These are phyloP conservation scores for Thunnus thynnus DNA, from an alignment of 2,113 vertebrate genomes.

Conservation along the genomic window DNA sequence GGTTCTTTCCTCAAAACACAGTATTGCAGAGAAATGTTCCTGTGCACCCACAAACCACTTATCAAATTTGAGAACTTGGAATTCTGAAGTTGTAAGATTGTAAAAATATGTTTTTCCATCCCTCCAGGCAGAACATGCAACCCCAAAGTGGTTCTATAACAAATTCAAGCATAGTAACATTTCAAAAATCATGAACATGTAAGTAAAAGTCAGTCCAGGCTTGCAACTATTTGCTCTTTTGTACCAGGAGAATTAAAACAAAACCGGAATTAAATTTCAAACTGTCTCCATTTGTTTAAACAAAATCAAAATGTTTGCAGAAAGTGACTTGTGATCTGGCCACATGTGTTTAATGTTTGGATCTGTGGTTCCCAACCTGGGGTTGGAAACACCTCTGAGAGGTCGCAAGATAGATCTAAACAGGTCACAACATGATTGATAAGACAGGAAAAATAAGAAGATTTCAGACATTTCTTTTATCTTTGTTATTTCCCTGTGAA, in stretches of 20 bases:
- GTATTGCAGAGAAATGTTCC: background rate
- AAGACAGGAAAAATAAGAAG: background rate
- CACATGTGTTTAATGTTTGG: background rate
- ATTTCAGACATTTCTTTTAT: background rate
- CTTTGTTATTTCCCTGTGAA: too few relatives aligned
- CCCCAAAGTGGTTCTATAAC: background rate
- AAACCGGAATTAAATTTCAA: background rate
- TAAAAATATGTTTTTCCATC: background rate
- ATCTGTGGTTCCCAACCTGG: background rate
- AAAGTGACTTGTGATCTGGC: background rate
- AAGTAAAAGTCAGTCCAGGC: background rate
- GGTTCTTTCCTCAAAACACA: slow-evolving; percentile 54
- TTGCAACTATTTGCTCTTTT: background rate
- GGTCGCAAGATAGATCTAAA: background rate
- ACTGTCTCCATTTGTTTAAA: background rate
- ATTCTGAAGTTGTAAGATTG: background rate
- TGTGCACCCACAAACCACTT: background rate
- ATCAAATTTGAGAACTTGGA: background rate
- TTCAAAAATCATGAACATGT: background rate
- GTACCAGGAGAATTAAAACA: background rate
- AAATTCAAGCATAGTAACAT: background rate
- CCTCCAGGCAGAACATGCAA: background rate
- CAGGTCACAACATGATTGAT: background rate
- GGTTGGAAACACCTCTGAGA: background rate
- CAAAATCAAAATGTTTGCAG: background rate